Base-by-base conservation (phyloP, 2,888 invertebrate genomes). In the Imbricaverruca yamaguchii region DNA sequence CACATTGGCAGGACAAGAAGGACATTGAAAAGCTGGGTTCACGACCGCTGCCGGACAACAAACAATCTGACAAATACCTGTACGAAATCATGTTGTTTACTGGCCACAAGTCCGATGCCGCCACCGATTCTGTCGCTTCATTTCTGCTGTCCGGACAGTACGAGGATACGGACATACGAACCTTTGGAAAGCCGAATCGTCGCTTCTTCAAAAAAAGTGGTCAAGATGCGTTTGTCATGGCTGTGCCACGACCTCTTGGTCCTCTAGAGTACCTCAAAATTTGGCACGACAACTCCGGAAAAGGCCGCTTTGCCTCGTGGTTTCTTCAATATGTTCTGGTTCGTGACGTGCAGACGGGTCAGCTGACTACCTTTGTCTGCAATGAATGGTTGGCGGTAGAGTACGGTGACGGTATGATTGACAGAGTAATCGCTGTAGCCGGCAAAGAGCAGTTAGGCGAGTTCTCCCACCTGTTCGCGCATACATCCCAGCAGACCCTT, bases 231-330 rank as follows among this genome's bases (percentile, higher is more conserved):
- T 83, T 83, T 63, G 80, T 83, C 23, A 81, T 83, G 81, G 65
- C 83, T 12, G 82, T 67, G 21, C 57, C 9, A 83, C 88, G 88
- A 80, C 87, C 88, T 6, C 86, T 89, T 53, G 89, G 89, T 9
- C 84, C 85, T 1, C 85, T 89, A 81, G 87, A 86, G 83, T 89
- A 87, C 83, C 84, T 88, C 18, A 85, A 88, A 15, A 85, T 89
- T 11, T 89, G 89, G 89, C 89, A 89, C 83, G 89, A 89, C 85
- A 89, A 89, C 85, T 86, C 87, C 15, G 89, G 89, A 1, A 85
- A 86, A 81, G 87, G 87, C 0, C 86, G 86, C 69, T 86, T 82
- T 77, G 82, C 82, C 59, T 74, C 87, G 4, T 89, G 89, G 89
- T 88, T 87, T 83, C 84, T 89, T 55, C 86, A 87, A 81, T 86